Percentiles rank a stretch among this genome's conserved stretches.
phyloP scores from a whole-genome alignment of 2,888 invertebrate species.

The Seira sanloemensis region DNA sequence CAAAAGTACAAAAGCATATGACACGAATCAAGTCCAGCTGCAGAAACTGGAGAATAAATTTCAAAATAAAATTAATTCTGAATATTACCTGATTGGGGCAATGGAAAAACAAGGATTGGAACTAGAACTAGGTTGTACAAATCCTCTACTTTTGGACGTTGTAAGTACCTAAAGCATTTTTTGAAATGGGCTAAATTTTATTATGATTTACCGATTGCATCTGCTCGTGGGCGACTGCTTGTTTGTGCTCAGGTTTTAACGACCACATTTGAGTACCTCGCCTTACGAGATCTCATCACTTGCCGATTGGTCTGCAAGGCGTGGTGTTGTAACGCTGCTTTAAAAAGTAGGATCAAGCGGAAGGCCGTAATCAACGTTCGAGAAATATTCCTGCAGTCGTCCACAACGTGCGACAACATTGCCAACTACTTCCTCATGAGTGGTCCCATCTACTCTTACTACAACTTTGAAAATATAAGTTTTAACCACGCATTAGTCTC shows the following conservation, averaged over 20 bases:
- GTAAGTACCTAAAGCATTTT: too few species aligned
- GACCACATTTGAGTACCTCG: slow-evolving; percentile 13
- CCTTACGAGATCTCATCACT: not conserved
- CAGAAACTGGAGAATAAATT: too few species aligned
- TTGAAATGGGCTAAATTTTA: too few species aligned
- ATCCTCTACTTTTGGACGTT: slow-evolving; percentile 30
- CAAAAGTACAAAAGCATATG: too few species aligned
- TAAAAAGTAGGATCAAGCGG: not conserved
- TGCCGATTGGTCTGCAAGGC: slow-evolving; percentile 45
- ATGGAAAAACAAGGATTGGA: too few species aligned
- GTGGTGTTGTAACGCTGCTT: slow-evolving; percentile 20
- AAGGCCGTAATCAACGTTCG: slow-evolving; percentile 29
- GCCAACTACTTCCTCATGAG: slow-evolving; percentile 1
- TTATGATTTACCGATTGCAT: too few species aligned
- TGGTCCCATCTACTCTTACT: slow-evolving; percentile 24
- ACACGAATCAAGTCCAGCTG: too few species aligned
- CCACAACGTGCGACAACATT: slow-evolving; percentile 16
- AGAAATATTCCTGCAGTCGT: slow-evolving; percentile 31
- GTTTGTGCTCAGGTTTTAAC: too few species aligned
- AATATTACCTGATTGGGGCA: too few species aligned
- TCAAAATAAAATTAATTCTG: too few species aligned
- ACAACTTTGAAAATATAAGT: slow-evolving; percentile 23
- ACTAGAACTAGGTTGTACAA: too few species aligned
- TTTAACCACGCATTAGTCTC: slow-evolving; percentile 19
- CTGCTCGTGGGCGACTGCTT: too few species aligned